A percentile compares a stretch with the other conserved stretches of the same genome.
phyloP scores from a whole-genome alignment of 2,113 vertebrate species.

The human region GRCh38 chr3:27763501-27764000 shows the following conservation, averaged over 20 bases:
- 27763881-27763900: not conserved
- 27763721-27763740: too few relatives aligned
- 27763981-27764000: not conserved
- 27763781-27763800: not conserved
- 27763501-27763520: too few relatives aligned
- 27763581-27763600: too few relatives aligned
- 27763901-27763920: not conserved
- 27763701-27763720: too few relatives aligned
- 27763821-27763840: not conserved
- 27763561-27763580: too few relatives aligned
- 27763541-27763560: too few relatives aligned
- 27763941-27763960: not conserved
- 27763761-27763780: not conserved
- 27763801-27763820: not conserved
- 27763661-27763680: too few relatives aligned
- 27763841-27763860: not conserved
- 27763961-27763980: not conserved
- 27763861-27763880: not conserved
- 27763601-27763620: too few relatives aligned
- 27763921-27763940: not conserved
- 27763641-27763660: too few relatives aligned
- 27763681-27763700: too few relatives aligned
- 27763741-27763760: not conserved
- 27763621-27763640: too few relatives aligned
- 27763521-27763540: too few relatives aligned